A percentile compares a stretch with the other conserved stretches of the same genome.
These are phyloP conservation scores for Timema podura DNA, from an alignment of 2,888 invertebrate species.

Conservation along the genomic window DNA sequence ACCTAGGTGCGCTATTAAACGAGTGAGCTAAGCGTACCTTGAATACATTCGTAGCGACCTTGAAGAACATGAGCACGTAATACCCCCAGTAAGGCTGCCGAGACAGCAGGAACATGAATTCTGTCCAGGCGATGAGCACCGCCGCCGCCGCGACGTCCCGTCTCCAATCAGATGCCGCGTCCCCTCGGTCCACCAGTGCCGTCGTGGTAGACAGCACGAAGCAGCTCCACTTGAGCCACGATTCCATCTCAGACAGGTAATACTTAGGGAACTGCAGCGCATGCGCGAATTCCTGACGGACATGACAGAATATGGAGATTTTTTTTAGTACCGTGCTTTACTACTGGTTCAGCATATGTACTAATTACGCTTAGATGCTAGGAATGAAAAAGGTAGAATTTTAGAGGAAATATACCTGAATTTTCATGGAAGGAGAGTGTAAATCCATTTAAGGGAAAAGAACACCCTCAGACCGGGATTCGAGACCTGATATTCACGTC, in stretches of 20 bases:
- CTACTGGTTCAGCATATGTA: too few species aligned
- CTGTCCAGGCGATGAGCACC: conserved; percentile 53
- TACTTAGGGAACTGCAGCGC: conserved; percentile 50
- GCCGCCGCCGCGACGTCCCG: conserved; percentile 52
- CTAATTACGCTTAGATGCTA: too few species aligned
- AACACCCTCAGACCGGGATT: too few species aligned
- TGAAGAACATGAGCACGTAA: conserved; percentile 59
- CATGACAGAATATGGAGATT: background rate
- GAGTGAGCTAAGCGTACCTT: conserved; percentile 43
- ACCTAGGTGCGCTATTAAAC: too few species aligned
- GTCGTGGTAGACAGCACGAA: conserved; percentile 47
- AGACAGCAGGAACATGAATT: conserved; percentile 55
- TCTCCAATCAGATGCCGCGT: conserved; percentile 44
- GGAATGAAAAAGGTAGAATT: too few species aligned
- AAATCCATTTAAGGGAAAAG: too few species aligned
- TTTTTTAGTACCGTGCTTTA: too few species aligned
- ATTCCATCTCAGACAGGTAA: conserved; percentile 53
- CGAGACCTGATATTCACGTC: too few species aligned
- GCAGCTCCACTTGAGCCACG: conserved; percentile 54
- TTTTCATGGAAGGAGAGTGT: too few species aligned
- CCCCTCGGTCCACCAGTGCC: conserved; percentile 42
- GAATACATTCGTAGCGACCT: conserved; percentile 53
- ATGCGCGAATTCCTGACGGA: conserved; percentile 51
- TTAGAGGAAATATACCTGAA: too few species aligned
- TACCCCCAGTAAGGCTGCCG: conserved; percentile 56